Percentiles rank a stretch among this genome's conserved stretches.
Conservation (phyloP, 2,113 vertebrate genomes). For the Elephas maximus region DNA sequence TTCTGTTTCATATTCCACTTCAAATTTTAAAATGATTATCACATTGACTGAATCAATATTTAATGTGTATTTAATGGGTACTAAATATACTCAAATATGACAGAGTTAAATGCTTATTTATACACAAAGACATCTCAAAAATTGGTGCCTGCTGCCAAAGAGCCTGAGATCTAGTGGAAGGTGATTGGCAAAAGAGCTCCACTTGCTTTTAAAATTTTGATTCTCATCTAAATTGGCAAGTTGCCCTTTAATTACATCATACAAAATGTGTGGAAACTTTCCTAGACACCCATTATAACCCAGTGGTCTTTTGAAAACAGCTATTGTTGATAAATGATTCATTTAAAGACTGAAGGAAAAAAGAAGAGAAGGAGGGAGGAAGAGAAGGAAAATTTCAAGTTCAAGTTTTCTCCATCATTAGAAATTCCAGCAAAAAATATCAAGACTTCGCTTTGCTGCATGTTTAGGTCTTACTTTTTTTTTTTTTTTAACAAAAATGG, state of each 20-base stretch:
- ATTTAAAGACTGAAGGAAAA: neutral
- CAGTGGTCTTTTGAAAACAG: conserved; percentile 45
- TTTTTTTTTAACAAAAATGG: neutral
- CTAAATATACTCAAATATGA: neutral
- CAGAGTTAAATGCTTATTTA: neutral
- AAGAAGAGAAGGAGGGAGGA: too few species aligned
- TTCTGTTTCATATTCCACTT: neutral
- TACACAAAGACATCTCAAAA: conserved; percentile 27
- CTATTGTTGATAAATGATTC: conserved; percentile 36
- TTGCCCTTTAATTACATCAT: conserved; percentile 45
- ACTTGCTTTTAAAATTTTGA: conserved; percentile 12
- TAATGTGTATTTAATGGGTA: neutral
- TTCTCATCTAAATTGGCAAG: conserved; percentile 22
- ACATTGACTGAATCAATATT: neutral
- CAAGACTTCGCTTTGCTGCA: neutral
- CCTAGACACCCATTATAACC: conserved; percentile 46
- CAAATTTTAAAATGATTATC: neutral
- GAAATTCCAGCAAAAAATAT: conserved; percentile 32
- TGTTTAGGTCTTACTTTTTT: neutral
- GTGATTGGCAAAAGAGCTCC: neutral
- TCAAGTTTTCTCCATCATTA: neutral
- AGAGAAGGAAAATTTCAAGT: neutral
- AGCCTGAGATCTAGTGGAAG: neutral
- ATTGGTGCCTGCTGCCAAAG: neutral
- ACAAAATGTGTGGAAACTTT: conserved; percentile 61